Evolutionary conservation across 64 coral and sea anemone genomes (phyloP), one percentile per base, ranked within the genome.

Genomic region (Platygyra sinensis): DNA sequence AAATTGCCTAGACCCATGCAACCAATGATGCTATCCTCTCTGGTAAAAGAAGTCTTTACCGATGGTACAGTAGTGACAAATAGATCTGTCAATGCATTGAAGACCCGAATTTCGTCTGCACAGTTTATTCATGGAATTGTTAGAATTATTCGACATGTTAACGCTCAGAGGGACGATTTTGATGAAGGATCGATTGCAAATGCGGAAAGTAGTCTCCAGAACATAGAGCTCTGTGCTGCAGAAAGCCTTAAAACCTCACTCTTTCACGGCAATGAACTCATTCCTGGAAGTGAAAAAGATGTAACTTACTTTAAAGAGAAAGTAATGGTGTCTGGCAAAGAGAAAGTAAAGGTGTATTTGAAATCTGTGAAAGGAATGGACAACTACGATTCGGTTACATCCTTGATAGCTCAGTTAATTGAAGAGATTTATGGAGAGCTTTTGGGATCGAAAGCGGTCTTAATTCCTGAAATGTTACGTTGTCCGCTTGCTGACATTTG

Each of bases 21-120:
- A 10, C 93, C 93, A 15, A 30, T 50, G 18, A 94, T 94, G 93
- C 75, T 94, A 11, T 91, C 93, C 4, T 19, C 88, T 33, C 28
- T 91, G 8, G 93, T 94, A 9, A 42, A 76, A 54, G 93, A 94
- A 19, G n/a, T 4, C 30, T 75, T 91, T 0, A 73, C 71, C 12
- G 71, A 73, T 15, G n/a, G 12, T 1, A 12, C 29, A 25, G 14
- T 32, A 15, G 71, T 73, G 71, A 73, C n/a, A 73, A 13, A 0
- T 73, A 30, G n/a, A 15, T 0, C 71, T 30, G 65, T 89, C 30
- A 50, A 30, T 4, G 17, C n/a, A 20, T 52, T 94, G 11, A 79
- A 30, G 20, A 65, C 38, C 8, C 52, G 73, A 16, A 30, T 95
- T 60, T 88, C 51, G 5, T 88, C 94, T 24, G 8, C 2, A 62